Percentiles rank a stretch among this genome's conserved stretches.
Conservation (phyloP, 2,888 invertebrate species). For the Linyphia triangularis region DNA sequence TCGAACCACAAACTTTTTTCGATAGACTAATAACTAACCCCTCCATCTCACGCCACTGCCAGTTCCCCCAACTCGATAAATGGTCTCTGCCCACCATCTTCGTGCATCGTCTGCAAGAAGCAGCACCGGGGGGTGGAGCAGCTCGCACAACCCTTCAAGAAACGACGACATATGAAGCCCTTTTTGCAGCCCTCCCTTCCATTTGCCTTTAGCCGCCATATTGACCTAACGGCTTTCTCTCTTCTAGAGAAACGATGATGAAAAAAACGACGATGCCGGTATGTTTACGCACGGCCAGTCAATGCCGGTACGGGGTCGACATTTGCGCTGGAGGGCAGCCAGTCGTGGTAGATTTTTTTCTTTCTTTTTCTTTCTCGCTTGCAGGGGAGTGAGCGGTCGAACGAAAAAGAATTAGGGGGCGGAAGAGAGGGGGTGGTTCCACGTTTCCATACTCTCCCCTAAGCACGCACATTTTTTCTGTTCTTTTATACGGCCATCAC, state of each 20-base stretch:
- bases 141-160: not conserved
- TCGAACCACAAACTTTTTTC: too few relatives aligned
- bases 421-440: not conserved
- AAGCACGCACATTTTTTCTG: slow-evolving; percentile 1
- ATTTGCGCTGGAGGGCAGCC: slow-evolving; percentile 64
- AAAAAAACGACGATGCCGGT: slow-evolving; percentile 31
- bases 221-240: slow-evolving; percentile 63
- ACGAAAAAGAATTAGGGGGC: slow-evolving; percentile 32
- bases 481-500: slow-evolving; percentile 55
- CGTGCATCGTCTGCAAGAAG: not conserved
- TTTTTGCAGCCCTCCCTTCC: not conserved
- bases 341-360: slow-evolving; percentile 32
- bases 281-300: slow-evolving; percentile 67
- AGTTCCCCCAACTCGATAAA: slow-evolving; percentile 15
- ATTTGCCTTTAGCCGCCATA: slow-evolving; percentile 50
- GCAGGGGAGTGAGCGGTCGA: not conserved
- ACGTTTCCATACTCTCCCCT: slow-evolving; percentile 4
- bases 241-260: not conserved
- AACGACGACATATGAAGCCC: slow-evolving; percentile 28
- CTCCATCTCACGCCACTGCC: not conserved
- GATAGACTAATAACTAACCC: too few relatives aligned
- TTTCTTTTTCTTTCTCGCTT: not conserved
- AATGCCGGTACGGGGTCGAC: slow-evolving; percentile 27
- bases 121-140: slow-evolving; percentile 4
- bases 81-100: slow-evolving; percentile 22